Percentiles rank a stretch among this genome's conserved stretches.
Evolutionary conservation across 2,888 invertebrate species (phyloP).

Genomic region (Rotaria magnacalcarata): DNA sequence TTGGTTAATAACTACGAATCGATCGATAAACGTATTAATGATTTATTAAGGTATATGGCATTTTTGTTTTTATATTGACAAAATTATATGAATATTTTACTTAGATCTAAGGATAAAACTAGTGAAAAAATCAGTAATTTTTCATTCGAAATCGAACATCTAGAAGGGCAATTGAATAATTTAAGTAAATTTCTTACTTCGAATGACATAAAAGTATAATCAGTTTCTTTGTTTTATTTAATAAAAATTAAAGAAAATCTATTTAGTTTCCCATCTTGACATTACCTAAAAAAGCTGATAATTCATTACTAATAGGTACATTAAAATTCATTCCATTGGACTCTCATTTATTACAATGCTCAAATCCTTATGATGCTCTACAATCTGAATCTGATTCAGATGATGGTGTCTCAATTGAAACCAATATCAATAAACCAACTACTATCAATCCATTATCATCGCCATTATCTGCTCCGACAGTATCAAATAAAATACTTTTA

Average conservation of each 20-base stretch:
- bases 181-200: not conserved
- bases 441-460: not conserved
- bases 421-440: not conserved
- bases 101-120: not conserved
- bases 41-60: not conserved
- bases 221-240: not conserved
- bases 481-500: not conserved
- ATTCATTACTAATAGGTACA: not conserved
- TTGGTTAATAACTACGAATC: not conserved
- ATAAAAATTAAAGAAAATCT: not conserved
- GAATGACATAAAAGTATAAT: not conserved
- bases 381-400: not conserved
- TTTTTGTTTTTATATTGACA: not conserved
- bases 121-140: not conserved
- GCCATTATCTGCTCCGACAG: not conserved
- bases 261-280: not conserved
- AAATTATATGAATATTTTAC: not conserved
- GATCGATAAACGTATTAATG: not conserved
- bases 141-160: conserved; percentile 16
- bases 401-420: not conserved
- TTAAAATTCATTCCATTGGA: not conserved
- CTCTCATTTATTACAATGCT: not conserved
- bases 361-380: not conserved
- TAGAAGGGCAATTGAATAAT: not conserved
- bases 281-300: not conserved